Evolutionary conservation across 2,888 invertebrate genomes (phyloP).

Genomic region (Stenodema calcarata): DNA sequence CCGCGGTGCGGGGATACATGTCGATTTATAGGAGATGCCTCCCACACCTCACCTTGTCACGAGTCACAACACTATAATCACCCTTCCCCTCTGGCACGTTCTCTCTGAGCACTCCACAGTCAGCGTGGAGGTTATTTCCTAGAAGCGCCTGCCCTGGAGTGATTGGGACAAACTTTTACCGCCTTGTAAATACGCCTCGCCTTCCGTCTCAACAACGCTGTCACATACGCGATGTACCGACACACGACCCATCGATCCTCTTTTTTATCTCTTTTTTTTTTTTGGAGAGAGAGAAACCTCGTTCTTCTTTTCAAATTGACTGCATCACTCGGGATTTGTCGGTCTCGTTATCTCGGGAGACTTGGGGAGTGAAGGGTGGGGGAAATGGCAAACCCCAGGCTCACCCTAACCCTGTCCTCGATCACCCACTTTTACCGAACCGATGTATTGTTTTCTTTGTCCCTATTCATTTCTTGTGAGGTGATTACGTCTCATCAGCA

Average conservation of each 20-base stretch:
- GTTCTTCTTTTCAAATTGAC: background rate
- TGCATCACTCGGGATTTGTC: background rate
- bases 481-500: too few relatives aligned
- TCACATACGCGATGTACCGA: background rate
- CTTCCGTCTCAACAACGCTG: background rate
- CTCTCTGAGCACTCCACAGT: background rate
- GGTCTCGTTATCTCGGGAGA: background rate
- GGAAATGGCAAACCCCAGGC: too few relatives aligned
- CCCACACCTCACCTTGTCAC: background rate
- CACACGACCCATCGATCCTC: background rate
- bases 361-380: too few relatives aligned
- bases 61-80: background rate
- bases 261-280: background rate
- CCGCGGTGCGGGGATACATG: background rate
- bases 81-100: background rate
- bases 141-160: background rate
- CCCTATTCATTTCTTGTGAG: too few relatives aligned
- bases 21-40: background rate
- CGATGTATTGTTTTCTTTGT: too few relatives aligned
- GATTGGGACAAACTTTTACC: background rate
- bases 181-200: background rate
- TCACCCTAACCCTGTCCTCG: too few relatives aligned
- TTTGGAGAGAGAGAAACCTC: background rate
- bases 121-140: background rate
- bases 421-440: too few relatives aligned